These are phyloP conservation scores for Artemisiospiza belli DNA, from an alignment of 2,113 vertebrate species.

Conservation along the genomic window DNA sequence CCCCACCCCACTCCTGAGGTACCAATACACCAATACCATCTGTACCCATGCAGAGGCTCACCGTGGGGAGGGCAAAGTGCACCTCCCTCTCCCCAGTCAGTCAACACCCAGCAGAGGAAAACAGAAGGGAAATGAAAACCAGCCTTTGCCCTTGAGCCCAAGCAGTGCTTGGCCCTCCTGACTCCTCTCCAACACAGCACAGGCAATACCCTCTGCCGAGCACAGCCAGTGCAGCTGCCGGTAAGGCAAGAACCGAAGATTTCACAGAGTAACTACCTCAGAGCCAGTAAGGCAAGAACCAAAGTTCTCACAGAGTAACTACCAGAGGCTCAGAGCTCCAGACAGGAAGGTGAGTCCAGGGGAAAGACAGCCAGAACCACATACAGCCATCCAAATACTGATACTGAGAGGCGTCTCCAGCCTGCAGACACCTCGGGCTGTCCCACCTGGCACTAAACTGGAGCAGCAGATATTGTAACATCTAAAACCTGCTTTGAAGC, in stretches of 20 bases:
- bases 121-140: neutral
- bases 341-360: neutral
- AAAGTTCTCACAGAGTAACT: neutral
- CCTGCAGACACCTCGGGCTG: neutral
- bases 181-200: neutral
- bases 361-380: neutral
- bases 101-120: neutral
- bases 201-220: neutral
- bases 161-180: neutral
- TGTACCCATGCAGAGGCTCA: neutral
- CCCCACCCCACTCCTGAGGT: neutral
- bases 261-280: neutral
- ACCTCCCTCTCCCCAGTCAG: neutral
- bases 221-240: accelerated
- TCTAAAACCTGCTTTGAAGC: neutral
- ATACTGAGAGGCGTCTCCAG: neutral
- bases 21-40: neutral
- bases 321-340: neutral
- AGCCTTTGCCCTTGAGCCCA: neutral
- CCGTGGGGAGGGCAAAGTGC: accelerated
- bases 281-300: neutral
- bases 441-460: neutral
- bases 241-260: neutral
- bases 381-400: too few species aligned
- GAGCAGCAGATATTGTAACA: neutral